Conservation (phyloP, 1,140 invertebrate genomes). For the Bacillus rossius region DNA sequence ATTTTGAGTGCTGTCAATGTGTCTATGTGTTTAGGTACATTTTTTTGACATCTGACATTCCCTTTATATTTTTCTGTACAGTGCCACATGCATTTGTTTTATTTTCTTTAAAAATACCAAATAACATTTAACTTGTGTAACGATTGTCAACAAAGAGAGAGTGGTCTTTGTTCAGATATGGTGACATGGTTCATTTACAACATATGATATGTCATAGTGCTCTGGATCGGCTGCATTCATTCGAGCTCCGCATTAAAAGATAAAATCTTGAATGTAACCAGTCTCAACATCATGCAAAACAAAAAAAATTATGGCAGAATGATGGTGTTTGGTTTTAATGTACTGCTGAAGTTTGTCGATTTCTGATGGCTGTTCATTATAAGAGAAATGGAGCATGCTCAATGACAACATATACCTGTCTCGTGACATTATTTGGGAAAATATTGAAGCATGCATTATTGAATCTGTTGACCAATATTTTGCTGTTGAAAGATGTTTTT, state of each 20-base stretch:
- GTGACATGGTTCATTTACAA: constrained; percentile 30
- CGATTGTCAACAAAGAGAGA: constrained; percentile 38
- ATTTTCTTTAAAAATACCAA: constrained; percentile 25
- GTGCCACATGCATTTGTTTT: constrained; percentile 33
- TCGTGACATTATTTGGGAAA: constrained; percentile 16
- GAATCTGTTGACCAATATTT: constrained; percentile 23
- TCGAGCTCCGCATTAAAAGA: constrained; percentile 27
- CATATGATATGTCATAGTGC: constrained; percentile 28
- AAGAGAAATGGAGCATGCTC: constrained; percentile 22
- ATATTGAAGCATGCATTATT: constrained; percentile 15
- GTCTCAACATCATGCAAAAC: constrained; percentile 28
- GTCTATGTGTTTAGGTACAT: constrained; percentile 3
- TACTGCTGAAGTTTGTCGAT: constrained; percentile 29
- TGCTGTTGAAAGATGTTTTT: constrained; percentile 21
- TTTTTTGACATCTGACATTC: neutral
- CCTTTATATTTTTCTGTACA: constrained; percentile 29
- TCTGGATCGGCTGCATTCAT: constrained; percentile 18
- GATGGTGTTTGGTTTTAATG: constrained; percentile 31
- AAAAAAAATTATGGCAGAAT: constrained; percentile 35
- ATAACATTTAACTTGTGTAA: constrained; percentile 36
- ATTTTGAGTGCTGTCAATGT: constrained; percentile 31
- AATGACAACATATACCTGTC: constrained; percentile 10
- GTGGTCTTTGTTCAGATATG: constrained; percentile 31
- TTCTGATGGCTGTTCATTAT: constrained; percentile 10
- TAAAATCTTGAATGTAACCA: constrained; percentile 28